phyloP scores from a whole-genome alignment of 92 coral and sea anemone species.

The Palythoa heliodiscus region DNA sequence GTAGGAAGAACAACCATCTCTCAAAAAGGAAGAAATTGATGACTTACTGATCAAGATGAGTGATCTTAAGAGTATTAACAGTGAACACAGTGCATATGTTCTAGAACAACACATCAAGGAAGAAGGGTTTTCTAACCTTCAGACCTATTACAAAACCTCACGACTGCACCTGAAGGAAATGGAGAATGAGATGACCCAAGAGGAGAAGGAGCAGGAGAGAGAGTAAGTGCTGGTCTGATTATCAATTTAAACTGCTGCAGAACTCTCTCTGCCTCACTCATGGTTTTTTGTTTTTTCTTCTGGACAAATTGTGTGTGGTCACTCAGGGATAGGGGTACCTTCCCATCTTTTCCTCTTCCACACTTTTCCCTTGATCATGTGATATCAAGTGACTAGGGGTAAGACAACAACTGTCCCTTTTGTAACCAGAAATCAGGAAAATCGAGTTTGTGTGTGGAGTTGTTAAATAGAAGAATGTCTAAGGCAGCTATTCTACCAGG shows the following conservation, averaged over 20 bases:
- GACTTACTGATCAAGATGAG: conserved; percentile 33
- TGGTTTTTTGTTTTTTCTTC: neutral
- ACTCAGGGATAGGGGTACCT: neutral
- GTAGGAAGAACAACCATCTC: neutral
- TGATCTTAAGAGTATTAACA: conserved; percentile 23
- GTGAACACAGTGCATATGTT: conserved; percentile 3
- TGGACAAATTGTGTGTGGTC: neutral
- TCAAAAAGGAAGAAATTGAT: conserved; percentile 37
- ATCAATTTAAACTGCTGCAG: neutral
- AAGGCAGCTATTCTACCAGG: too few relatives aligned
- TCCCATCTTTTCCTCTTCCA: too few relatives aligned
- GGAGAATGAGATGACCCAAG: conserved; percentile 70
- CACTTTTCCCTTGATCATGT: too few relatives aligned
- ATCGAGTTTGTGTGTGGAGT: too few relatives aligned
- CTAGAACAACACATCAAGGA: conserved; percentile 60
- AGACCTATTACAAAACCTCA: conserved; percentile 76
- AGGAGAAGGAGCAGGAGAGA: conserved; percentile 76
- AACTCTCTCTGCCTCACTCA: neutral
- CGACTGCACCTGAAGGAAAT: conserved; percentile 76
- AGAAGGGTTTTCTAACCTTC: conserved; percentile 73
- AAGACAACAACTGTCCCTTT: too few relatives aligned
- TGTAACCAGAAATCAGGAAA: too few relatives aligned
- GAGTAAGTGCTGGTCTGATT: conserved; percentile 57
- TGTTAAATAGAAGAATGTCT: too few relatives aligned
- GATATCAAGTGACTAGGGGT: too few relatives aligned